Conservation (phyloP, 2,888 invertebrate genomes). For the Falcaria lacertinaria region DNA sequence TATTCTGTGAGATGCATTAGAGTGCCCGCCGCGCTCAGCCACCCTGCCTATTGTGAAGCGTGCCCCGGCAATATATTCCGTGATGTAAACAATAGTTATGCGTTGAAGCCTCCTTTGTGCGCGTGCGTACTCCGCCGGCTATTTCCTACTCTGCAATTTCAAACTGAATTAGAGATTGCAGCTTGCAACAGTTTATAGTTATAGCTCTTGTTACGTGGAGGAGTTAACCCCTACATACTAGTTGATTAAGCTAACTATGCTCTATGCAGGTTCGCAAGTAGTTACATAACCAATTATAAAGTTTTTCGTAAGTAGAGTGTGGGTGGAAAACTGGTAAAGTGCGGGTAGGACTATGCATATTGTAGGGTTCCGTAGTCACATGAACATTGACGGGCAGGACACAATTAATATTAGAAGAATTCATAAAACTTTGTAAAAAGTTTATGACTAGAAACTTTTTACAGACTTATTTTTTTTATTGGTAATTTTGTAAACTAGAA, state of each 20-base stretch:
- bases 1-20: slow-evolving; percentile 4
- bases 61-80: slow-evolving; percentile 48
- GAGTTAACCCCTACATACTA: slow-evolving; percentile 19
- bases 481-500: too few species aligned
- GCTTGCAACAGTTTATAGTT: slow-evolving; percentile 11
- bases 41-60: slow-evolving; percentile 43
- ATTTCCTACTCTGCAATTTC: slow-evolving; percentile 32
- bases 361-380: too few species aligned
- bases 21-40: slow-evolving; percentile 25
- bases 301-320: too few species aligned
- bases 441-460: too few species aligned
- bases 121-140: slow-evolving; percentile 19
- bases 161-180: slow-evolving; percentile 8
- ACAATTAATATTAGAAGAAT: too few species aligned
- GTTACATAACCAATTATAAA: too few species aligned
- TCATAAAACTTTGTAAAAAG: too few species aligned
- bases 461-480: too few species aligned
- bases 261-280: too few species aligned
- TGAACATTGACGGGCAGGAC: too few species aligned
- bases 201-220: slow-evolving; percentile 7
- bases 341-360: too few species aligned
- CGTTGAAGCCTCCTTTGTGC: slow-evolving; percentile 28
- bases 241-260: not conserved
- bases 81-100: slow-evolving; percentile 43
- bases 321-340: too few species aligned